phyloP scores from a whole-genome alignment of 2,113 vertebrate species.

The Lagopus leucura region DNA sequence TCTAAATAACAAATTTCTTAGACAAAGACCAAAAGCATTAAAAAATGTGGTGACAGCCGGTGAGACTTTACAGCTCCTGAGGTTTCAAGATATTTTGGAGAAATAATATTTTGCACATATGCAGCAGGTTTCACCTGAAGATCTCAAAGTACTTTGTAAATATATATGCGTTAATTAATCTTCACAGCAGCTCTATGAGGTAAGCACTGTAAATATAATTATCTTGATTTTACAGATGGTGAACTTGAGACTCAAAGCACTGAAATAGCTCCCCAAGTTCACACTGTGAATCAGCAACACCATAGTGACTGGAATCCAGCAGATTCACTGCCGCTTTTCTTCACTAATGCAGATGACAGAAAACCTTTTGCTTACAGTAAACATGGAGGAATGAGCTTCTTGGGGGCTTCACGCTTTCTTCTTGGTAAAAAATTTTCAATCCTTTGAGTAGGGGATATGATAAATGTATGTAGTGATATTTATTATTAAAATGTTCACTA shows the following conservation, averaged over 20 bases:
- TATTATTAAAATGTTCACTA: background rate
- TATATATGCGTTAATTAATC: constrained; percentile 70
- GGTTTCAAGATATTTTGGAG: constrained; percentile 16
- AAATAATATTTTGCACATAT: constrained; percentile 43
- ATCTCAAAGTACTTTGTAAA: constrained; percentile 64
- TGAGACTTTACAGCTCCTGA: background rate
- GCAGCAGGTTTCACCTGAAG: constrained; percentile 45
- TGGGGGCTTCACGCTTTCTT: background rate
- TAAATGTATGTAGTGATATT: background rate
- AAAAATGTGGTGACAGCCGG: background rate
- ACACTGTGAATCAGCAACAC: constrained; percentile 16
- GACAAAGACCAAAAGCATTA: background rate
- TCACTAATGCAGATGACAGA: background rate
- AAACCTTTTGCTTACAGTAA: background rate
- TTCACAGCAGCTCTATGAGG: constrained; percentile 56
- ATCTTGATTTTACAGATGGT: constrained; percentile 66
- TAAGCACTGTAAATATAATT: constrained; percentile 68
- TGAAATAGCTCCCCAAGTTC: constrained; percentile 55
- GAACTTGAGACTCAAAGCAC: constrained; percentile 58
- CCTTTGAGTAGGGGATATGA: background rate
- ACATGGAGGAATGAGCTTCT: background rate
- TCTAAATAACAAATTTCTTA: background rate
- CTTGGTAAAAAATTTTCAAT: background rate
- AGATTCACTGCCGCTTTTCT: background rate
- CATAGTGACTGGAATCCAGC: background rate